Conservation (phyloP, 2,797 vertebrate genomes). For the Varecia variegata region DNA sequence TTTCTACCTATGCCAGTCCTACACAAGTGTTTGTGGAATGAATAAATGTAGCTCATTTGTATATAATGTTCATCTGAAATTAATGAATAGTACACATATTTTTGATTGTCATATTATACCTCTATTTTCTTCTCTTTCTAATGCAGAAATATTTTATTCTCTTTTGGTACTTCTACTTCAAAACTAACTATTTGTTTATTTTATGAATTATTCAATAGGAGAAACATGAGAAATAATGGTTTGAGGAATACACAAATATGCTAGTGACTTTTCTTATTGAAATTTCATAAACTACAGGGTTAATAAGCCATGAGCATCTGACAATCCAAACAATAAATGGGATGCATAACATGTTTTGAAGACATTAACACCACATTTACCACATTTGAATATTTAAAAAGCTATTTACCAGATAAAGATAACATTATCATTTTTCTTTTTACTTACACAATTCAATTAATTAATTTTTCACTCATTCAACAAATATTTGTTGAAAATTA, state of each 20-base stretch:
- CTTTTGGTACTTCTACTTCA: conserved; percentile 30
- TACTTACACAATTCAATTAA: neutral
- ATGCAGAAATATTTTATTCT: conserved; percentile 8
- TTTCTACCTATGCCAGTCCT: neutral
- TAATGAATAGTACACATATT: conserved; percentile 2
- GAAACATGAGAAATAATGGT: conserved; percentile 41
- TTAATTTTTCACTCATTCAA: conserved; percentile 43
- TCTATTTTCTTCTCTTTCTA: conserved; percentile 43
- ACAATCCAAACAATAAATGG: conserved; percentile 36
- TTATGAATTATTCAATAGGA: conserved; percentile 63
- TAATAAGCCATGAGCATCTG: conserved; percentile 63
- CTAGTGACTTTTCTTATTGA: conserved; percentile 43
- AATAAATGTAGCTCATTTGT: neutral
- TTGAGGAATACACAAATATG: conserved; percentile 53
- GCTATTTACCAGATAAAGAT: neutral
- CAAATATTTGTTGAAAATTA: conserved; percentile 45
- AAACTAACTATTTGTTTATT: conserved; percentile 48
- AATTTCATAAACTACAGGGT: conserved; percentile 45
- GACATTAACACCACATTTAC: conserved; percentile 1
- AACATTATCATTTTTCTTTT: conserved; percentile 27
- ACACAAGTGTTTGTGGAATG: neutral
- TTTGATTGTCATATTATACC: conserved; percentile 20
- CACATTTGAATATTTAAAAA: conserved; percentile 48
- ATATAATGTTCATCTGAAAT: neutral
- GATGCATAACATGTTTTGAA: neutral